Percentiles rank a stretch among this genome's conserved stretches.
These are phyloP conservation scores for Reinhardtius hippoglossoides DNA, from an alignment of 2,113 vertebrate genomes.

Conservation along the genomic window DNA sequence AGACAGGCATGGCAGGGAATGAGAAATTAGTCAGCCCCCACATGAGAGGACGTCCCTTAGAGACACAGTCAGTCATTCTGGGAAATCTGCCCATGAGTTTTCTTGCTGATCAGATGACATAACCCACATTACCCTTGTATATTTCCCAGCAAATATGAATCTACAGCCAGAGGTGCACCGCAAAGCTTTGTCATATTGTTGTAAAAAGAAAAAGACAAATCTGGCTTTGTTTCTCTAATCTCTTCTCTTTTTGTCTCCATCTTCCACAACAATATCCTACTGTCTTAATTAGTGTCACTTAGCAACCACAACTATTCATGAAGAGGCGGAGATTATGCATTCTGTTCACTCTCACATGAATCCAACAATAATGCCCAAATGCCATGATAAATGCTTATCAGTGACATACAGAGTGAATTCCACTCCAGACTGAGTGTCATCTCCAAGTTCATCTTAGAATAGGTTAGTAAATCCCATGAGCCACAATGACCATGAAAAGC, in stretches of 20 bases:
- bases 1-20: background rate
- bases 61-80: background rate
- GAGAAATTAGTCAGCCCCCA: background rate
- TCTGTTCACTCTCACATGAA: constrained; percentile 1
- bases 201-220: background rate
- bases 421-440: background rate
- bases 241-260: background rate
- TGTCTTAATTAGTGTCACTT: constrained; percentile 38
- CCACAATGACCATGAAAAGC: background rate
- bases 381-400: background rate
- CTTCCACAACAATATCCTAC: constrained; percentile 6
- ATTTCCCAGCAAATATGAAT: background rate
- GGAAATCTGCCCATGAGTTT: background rate
- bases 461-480: background rate
- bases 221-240: background rate
- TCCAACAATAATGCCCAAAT: background rate
- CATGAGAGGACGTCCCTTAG: background rate
- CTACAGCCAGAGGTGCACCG: background rate
- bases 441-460: constrained; percentile 3
- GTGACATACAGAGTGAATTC: background rate
- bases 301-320: constrained; percentile 34
- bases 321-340: constrained; percentile 11
- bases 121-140: background rate
- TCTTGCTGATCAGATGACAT: background rate
- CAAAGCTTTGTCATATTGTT: background rate